Evolutionary conservation across 2,113 vertebrate genomes (phyloP).

Genomic region (Neolamprologus brichardi): DNA sequence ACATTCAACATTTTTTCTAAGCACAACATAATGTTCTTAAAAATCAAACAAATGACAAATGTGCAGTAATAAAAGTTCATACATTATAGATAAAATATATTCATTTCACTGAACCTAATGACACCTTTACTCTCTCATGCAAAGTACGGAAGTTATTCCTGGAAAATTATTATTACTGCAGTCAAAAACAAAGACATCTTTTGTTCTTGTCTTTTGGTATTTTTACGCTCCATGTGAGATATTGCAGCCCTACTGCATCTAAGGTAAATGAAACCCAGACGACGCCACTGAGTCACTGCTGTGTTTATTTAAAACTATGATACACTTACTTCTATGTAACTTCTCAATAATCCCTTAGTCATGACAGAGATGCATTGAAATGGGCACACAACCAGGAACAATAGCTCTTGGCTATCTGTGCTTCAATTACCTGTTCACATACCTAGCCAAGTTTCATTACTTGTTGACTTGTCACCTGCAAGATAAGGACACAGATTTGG

Average conservation of each 20-base stretch:
- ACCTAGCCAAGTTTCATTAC: not conserved
- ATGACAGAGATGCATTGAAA: not conserved
- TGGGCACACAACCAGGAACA: not conserved
- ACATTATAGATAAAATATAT: not conserved
- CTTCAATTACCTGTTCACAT: fast-evolving
- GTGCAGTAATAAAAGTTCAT: not conserved
- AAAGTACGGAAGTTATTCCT: not conserved
- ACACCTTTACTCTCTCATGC: not conserved
- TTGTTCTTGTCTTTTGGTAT: not conserved
- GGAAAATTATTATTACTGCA: not conserved
- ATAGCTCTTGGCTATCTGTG: not conserved
- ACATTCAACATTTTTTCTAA: not conserved
- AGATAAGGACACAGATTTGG: not conserved
- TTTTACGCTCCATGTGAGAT: fast-evolving
- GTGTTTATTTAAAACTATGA: not conserved
- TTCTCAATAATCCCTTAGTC: not conserved
- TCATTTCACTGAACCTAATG: not conserved
- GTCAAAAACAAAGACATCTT: not conserved
- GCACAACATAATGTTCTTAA: not conserved
- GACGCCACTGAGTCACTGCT: not conserved
- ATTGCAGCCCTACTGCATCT: not conserved
- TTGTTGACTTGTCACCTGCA: not conserved
- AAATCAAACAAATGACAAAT: not conserved
- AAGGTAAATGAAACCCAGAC: not conserved
- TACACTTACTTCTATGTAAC: not conserved